Base-by-base conservation (phyloP, 2,888 invertebrate genomes). In the Aleiodes alternator region DNA sequence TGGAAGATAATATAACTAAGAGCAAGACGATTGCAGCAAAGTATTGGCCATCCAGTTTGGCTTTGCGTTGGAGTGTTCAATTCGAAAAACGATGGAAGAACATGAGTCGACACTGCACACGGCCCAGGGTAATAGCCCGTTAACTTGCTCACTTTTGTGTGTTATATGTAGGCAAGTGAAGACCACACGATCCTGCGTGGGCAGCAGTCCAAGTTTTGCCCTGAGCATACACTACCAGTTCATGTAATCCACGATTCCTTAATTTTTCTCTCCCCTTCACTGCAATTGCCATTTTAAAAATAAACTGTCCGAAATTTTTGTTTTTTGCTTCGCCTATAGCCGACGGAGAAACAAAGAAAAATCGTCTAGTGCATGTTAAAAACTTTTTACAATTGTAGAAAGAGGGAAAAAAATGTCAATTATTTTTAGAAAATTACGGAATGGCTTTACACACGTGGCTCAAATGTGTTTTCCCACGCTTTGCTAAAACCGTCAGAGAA, bases 71-170 rank as follows among this genome's bases (percentile, higher is more conserved):
- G 61, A 61, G 61, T 61, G 38, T 61, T 61, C 38, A 43, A 11
- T 64, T 48, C 43, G 16, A 53, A 68, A 31, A 51, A 34, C 51
- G n/a, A 31, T 53, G 31, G 53, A 68, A 34, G 51, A 51, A 68
- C 68, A 68, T 51, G 51, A 3, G 11, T 51, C 68, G 51, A 68
- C 68, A 68, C 50, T 51, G 51, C 51, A 8, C 43, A 68, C 50
- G 34, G 53, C 29, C 51, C 51, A 31, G 51, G 51, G 34, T 68
- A 51, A 68, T 68, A 68, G 68, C 68, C 68, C 68, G 68, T 68
- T 68, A 68, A 51, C 51, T 68, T 34, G 43, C n/a, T 68, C 53
- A 51, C 68, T 68, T 68, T 68, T n/a, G 9, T 43, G 43, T 43
- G 51, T 68, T 51, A 4, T 61, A 48, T 31, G 29, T 59, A 59